Base-by-base conservation (phyloP, 2,797 vertebrate genomes). In the Gallinago nigripennis region DNA sequence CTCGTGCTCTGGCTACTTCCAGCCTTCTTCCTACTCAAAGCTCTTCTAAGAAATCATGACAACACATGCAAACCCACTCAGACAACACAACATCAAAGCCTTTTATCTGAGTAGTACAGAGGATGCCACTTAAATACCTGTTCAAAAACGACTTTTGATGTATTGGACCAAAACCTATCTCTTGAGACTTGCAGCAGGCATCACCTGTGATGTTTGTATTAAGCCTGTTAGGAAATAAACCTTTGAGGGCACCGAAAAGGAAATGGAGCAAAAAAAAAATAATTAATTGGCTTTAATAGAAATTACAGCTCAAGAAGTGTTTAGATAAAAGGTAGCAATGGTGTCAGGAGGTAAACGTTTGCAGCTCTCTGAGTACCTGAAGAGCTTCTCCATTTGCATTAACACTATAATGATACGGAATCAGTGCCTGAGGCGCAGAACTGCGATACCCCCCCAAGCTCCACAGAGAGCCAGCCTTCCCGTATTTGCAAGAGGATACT, bases 51-150 rank as follows among this genome's bases (percentile, higher is more conserved):
- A 85, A 91, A 46, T 37, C 71, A 66, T 5, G 33, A 64, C 51
- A 85, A 43, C 56, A 79, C 54, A 10, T 3, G n/a, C 39, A 92
- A 89, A 92, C 46, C 84, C 71, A 57, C 86, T 56, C 90, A 90
- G 61, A 81, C 92, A 68, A 75, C 33, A 50, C 37, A 82, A 43
- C 54, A 57, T 25, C 64, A 89, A 91, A 94, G 80, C 78, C 71
- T 87, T 95, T 96, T 66, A 94, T 90, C 89, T 51, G 48, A 87
- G 75, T 11, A 93, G 69, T 94, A 90, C 90, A 95, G 77, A 88
- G 37, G 56, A 91, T 71, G 81, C 69, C 57, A 19, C 86, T 79
- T 77, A 41, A 5, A 41, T 4, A 68, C 2, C 8, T 68, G 82
- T 56, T 93, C 87, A 94, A 76, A 95, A 84, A 43, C n/a, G 31